phyloP scores from a whole-genome alignment of 1,140 invertebrate species.

The Lanistes nyassanus region DNA sequence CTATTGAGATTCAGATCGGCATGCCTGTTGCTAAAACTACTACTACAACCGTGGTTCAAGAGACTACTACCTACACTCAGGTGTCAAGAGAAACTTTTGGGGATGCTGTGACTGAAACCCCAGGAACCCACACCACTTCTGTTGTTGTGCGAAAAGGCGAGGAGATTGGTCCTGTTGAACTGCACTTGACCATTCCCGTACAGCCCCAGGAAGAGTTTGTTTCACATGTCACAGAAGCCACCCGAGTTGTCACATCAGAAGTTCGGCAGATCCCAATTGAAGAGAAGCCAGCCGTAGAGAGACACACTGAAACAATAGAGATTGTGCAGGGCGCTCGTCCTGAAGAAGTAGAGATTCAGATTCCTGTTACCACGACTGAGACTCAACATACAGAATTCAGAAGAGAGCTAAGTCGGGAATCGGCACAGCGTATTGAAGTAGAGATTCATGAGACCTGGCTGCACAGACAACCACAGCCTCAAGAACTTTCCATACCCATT shows the following conservation, averaged over 20 bases:
- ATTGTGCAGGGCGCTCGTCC: constrained; percentile 44
- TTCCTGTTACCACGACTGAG: constrained; percentile 42
- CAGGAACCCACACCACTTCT: constrained; percentile 44
- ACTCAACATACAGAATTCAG: constrained; percentile 28
- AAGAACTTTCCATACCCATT: constrained; percentile 49
- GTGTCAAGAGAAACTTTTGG: constrained; percentile 40
- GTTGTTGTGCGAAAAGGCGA: constrained; percentile 44
- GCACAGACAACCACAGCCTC: constrained; percentile 49
- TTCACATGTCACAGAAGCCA: constrained; percentile 49
- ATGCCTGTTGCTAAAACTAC: constrained; percentile 38
- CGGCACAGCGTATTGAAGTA: constrained; percentile 56
- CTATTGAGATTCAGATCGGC: constrained; percentile 52
- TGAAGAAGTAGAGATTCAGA: constrained; percentile 40
- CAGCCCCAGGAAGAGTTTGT: constrained; percentile 37
- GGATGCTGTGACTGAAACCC: constrained; percentile 48
- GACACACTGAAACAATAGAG: constrained; percentile 59
- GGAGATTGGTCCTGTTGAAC: constrained; percentile 44
- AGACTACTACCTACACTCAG: constrained; percentile 52
- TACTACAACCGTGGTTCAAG: constrained; percentile 42
- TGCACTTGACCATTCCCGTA: constrained; percentile 47
- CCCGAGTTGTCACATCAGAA: constrained; percentile 42
- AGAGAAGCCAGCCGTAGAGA: constrained; percentile 33
- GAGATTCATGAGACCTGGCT: constrained; percentile 55
- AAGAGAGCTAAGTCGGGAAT: constrained; percentile 31
- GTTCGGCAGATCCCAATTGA: constrained; percentile 34